A percentile compares a stretch with the other conserved stretches of the same genome.
Evolutionary conservation across 2,113 vertebrate species (phyloP).

Genomic region (Labeo catla): DNA sequence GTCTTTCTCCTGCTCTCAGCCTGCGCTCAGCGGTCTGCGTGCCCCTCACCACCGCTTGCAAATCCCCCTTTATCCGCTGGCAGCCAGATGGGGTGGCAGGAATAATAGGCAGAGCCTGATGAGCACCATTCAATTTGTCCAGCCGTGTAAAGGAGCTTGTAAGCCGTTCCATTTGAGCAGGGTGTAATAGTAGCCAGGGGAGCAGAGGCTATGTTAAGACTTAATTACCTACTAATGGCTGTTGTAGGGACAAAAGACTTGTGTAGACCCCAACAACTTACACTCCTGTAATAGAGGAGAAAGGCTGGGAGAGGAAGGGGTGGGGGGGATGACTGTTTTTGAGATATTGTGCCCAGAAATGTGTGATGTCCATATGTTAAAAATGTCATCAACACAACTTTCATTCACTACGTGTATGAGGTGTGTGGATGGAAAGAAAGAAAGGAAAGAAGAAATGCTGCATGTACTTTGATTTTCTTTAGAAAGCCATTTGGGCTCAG

Average conservation of each 20-base stretch:
- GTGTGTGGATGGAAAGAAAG: not conserved
- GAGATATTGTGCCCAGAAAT: not conserved
- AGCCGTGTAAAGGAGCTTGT: conserved; percentile 86
- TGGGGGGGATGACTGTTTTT: conserved; percentile 27
- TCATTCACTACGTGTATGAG: not conserved
- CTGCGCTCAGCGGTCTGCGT: conserved; percentile 63
- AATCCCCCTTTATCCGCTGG: conserved; percentile 81
- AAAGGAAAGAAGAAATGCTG: conserved; percentile 55
- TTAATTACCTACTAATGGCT: conserved; percentile 94
- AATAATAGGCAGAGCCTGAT: conserved; percentile 79
- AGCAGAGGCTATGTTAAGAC: conserved; percentile 88
- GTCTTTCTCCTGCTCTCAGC: conserved; percentile 56
- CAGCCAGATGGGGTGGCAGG: conserved; percentile 82
- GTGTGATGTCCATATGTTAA: conserved; percentile 5
- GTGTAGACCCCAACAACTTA: conserved; percentile 62
- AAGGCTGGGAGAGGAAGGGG: not conserved
- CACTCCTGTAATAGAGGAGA: conserved; percentile 41
- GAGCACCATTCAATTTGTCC: conserved; percentile 87
- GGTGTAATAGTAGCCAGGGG: conserved; percentile 83
- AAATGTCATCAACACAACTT: not conserved
- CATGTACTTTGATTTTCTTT: conserved; percentile 24
- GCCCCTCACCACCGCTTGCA: conserved; percentile 79
- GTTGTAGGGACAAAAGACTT: conserved; percentile 81
- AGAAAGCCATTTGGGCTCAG: not conserved
- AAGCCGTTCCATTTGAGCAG: conserved; percentile 80